phyloP scores from a whole-genome alignment of 2,888 invertebrate genomes.

The Blomia tropicalis region DNA sequence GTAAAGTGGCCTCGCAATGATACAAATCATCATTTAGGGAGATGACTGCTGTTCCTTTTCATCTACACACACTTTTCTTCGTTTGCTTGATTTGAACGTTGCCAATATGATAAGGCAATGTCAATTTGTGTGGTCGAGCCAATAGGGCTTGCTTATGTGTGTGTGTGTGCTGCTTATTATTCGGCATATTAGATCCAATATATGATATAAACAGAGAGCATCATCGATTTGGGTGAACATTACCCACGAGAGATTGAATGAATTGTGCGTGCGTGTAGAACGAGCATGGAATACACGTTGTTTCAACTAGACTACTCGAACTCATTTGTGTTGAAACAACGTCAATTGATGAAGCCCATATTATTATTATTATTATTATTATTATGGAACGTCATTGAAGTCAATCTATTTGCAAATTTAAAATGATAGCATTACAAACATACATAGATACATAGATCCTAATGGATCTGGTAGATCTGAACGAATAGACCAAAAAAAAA shows the following conservation, averaged over 20 bases:
- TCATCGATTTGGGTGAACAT: too few relatives aligned
- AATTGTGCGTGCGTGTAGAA: background rate
- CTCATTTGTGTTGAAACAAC: background rate
- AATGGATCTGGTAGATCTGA: too few relatives aligned
- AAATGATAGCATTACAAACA: background rate
- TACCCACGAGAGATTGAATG: background rate
- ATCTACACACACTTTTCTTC: too few relatives aligned
- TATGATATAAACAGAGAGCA: too few relatives aligned
- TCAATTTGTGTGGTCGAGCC: slow-evolving; percentile 3
- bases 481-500: too few relatives aligned
- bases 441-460: too few relatives aligned
- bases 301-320: background rate
- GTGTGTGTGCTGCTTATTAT: too few relatives aligned
- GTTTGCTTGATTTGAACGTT: too few relatives aligned
- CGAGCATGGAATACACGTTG: background rate
- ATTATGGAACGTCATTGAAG: too few relatives aligned
- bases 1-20: background rate
- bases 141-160: background rate
- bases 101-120: background rate
- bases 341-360: background rate
- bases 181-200: too few relatives aligned
- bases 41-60: too few relatives aligned
- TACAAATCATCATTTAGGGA: slow-evolving; percentile 11
- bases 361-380: too few relatives aligned
- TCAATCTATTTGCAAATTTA: background rate